Base-by-base conservation (phyloP, 64 coral and sea anemone species). In the Montipora cactus region DNA sequence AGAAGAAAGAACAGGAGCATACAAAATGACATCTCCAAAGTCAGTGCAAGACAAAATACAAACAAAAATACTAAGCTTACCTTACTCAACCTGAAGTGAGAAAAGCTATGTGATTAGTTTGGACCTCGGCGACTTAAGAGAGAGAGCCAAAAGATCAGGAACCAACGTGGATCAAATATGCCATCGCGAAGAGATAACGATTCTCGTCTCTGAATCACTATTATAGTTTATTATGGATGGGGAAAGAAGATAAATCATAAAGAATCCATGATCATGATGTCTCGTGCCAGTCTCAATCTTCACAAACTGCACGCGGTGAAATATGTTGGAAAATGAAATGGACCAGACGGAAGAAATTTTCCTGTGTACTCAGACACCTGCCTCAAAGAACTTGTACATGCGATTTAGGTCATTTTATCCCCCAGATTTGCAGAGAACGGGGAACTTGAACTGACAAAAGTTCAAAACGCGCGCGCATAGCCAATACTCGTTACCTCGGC, bases 1-100 rank as follows among this genome's bases (percentile, higher is more conserved):
- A 9, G 71, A 64, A 86, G 70, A 86, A 37, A 49, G 55, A 13
- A n/a, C 49, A 80, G 51, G 52, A 47, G 25, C 6, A 21, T 86
- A 7, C 82, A 86, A 64, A 62, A 16, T 19, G 62, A 86, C 44
- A 86, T 86, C 71, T 86, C 13, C 49, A 86, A 86, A 46, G 68
- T 71, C 82, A 49, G 62, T 86, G 19, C 19, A 49, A 67, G 23
- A 83, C 58, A 83, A 83, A 37, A 46, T 37, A 67, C 66, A 13
- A 28, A 53, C 79, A 81, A 83, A 44, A 67, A 16, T n/a, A 7
- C 0, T 55, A 55, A 9, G 5, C 52, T 55, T 50, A 72, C 44
- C 23, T 23, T 23, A 23, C 23, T 70, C 62, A 86, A 86, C 70
- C 44, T 44, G 82, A 86, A 86, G 71, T 49, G 46, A 46, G 23